Base-by-base conservation (phyloP, 1,140 invertebrate species). In the Drosophila grimshawi region DNA sequence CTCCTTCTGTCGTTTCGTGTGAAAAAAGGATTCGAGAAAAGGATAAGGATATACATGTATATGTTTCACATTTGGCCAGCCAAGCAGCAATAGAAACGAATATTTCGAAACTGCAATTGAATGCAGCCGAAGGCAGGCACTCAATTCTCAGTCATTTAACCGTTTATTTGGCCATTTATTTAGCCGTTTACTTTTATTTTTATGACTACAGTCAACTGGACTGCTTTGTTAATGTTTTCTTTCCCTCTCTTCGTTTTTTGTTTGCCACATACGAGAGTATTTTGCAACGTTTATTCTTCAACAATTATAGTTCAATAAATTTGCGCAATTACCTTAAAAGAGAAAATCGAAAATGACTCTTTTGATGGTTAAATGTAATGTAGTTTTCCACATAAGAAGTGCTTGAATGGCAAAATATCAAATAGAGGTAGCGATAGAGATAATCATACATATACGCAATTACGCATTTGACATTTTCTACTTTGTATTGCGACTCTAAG, bases 291-390 rank as follows among this genome's bases (percentile, higher is more conserved):
- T 61, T 35, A 35, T 8, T 35, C n/a, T 8, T 30, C 53, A 49
- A 57, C 69, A 67, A 63, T 65, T 71, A 71, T 65, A 75, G 65
- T 71, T 76, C 60, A 48, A 69, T 64, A 74, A 73, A 69, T 76
- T 60, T 64, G 37, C 39, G 33, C 67, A 75, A 64, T 76, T 46
- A 71, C 52, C 60, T 76, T n/a, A 33, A 65, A 59, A 46, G 37
- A 11, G 45, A 62, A 53, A 33, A 41, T 48, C 19, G 63, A 62
- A 63, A 68, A 49, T 69, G 19, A 43, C 35, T 72, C 55, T 39
- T 49, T 46, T 56, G 37, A 76, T 78, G 48, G 55, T 55, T 55
- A 43, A 64, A 75, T 75, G 60, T 56, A 45, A 74, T 67, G 39
- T 68, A 27, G 59, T 43, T 62, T 39, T 39, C n/a, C 37, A 35